Evolutionary conservation across 2,113 vertebrate genomes (phyloP).

Genomic region (Onychorhynchus coronatus): DNA sequence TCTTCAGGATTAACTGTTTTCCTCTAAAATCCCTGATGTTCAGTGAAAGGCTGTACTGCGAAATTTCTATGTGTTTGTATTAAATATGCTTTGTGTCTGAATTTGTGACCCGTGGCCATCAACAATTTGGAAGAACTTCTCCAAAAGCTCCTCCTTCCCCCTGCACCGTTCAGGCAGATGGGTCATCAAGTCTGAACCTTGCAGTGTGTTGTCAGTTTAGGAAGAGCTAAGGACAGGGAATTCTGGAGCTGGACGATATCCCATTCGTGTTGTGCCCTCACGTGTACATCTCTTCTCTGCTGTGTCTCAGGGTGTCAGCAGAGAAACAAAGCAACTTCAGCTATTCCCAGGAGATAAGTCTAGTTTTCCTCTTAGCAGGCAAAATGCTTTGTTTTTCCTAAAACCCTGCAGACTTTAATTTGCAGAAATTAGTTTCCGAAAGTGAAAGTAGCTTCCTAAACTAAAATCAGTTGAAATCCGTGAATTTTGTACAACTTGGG

Average conservation of each 20-base stretch:
- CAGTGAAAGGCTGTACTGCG: neutral
- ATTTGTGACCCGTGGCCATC: neutral
- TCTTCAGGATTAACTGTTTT: neutral
- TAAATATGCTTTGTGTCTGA: neutral
- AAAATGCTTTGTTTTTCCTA: neutral
- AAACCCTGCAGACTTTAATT: neutral
- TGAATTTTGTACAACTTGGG: neutral
- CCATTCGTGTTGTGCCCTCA: neutral
- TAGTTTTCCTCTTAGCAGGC: neutral
- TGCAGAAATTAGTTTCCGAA: neutral
- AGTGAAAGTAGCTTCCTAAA: neutral
- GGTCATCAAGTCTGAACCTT: neutral
- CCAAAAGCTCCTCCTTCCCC: too few species aligned
- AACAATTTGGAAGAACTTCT: neutral
- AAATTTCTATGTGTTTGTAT: neutral
- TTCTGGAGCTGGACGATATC: neutral
- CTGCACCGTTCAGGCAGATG: accelerated
- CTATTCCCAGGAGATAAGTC: neutral
- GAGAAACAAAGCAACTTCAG: neutral
- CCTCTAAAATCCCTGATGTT: neutral
- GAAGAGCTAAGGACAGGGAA: neutral
- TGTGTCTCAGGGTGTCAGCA: neutral
- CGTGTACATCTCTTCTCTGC: neutral
- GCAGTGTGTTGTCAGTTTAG: accelerated
- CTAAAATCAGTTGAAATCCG: neutral